Evolutionary conservation across 2,797 vertebrate genomes (phyloP).

Genomic region (Epinephelus malabaricus): DNA sequence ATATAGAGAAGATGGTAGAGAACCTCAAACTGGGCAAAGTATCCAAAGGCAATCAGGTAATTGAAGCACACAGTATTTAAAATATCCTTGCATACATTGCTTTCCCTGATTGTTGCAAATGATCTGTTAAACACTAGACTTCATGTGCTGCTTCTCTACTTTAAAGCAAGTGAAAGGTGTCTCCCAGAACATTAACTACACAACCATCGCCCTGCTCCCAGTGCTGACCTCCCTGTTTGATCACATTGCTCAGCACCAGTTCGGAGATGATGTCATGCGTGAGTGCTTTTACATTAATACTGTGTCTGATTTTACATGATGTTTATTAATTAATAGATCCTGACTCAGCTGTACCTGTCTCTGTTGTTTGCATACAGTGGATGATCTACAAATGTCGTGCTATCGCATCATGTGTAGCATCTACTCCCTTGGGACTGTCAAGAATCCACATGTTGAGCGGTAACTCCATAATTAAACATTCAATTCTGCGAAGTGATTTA

Average conservation of each 20-base stretch:
- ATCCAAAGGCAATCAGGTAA: constrained; percentile 91
- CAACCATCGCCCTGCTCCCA: constrained; percentile 92
- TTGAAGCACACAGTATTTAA: neutral
- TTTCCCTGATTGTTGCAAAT: neutral
- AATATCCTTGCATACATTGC: neutral
- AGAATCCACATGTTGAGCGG: constrained; percentile 95
- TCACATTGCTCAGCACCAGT: constrained; percentile 94
- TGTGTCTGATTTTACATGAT: neutral
- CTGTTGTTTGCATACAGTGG: constrained; percentile 84
- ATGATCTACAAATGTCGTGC: constrained; percentile 96
- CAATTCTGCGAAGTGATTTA: neutral
- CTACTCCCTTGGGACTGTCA: constrained; percentile 95
- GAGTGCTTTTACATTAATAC: constrained; percentile 66
- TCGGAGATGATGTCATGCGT: constrained; percentile 96
- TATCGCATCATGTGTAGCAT: constrained; percentile 97
- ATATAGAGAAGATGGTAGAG: constrained; percentile 98
- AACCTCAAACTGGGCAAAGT: constrained; percentile 95
- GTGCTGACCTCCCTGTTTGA: constrained; percentile 96
- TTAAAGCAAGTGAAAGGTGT: constrained; percentile 92
- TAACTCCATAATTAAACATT: constrained; percentile 67
- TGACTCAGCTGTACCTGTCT: constrained; percentile 13
- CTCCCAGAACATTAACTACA: constrained; percentile 96
- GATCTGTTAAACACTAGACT: neutral
- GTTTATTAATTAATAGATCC: constrained; percentile 9
- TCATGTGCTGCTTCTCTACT: constrained; percentile 18